Evolutionary conservation across 1,140 invertebrate species (phyloP), one percentile per base, ranked within the genome.

Genomic region (Papilio xuthus): DNA sequence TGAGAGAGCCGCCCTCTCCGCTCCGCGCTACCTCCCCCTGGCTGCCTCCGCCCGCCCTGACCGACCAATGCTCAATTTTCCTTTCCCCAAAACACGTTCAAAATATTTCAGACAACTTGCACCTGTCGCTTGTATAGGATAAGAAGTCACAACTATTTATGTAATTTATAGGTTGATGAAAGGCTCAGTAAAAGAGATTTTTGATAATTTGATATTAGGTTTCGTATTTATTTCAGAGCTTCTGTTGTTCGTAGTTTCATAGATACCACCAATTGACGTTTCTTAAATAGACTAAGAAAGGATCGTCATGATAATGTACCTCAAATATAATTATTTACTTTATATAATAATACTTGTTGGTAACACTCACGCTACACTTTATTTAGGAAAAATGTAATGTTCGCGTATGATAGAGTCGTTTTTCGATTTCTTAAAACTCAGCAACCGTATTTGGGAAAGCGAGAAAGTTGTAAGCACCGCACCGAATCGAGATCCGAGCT

Each of bases 1-100:
- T 76, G 78, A 63, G 67, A 53, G 60, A 28, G 28, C 78, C 78
- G 76, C 78, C 15, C 77, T 69, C 76, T 77, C 74, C 80, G 32
- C 32, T 37, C 7, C 7, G n/a, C n/a, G n/a, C 32, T 37, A 37
- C 32, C 78, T 47, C 73, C 81, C 80, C 73, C 69, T 76, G 71
- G 73, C 53, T 60, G 77, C 32, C 26, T 2, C 12, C 60, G 63
- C 26, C 28, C 63, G 63, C 56, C 50, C 50, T 63, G 23, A 4
- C 20, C 20, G 60, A 23, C 26, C 60, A 28, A 20, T 63, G 67
- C 26, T 70, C 67, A n/a, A 32, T 70, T 41, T 41, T 26, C 41
- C 32, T 70, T 41, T 41, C 9, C 67, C 13, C 67, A 20, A 32
- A 32, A 69, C 63, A 60, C 32, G 32, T 70, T 70, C 37, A 37